Evolutionary conservation across 2,888 invertebrate genomes (phyloP), one percentile per base, ranked within the genome.

Genomic region (Meiosimyza platycephala): DNA sequence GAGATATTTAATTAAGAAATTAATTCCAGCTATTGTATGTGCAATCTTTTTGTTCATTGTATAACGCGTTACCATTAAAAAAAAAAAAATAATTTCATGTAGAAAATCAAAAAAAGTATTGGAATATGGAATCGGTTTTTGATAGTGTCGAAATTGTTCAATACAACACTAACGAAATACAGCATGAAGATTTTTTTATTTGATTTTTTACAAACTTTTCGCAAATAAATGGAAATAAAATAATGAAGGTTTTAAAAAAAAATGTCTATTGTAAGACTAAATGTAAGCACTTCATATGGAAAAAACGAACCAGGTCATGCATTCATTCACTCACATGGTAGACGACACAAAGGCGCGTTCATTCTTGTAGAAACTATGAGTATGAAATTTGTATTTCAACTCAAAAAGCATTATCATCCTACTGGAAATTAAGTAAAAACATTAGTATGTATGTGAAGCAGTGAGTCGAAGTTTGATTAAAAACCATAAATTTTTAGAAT

Each of bases 261-360:
- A 40, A 40, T 7, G 40, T 40, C 40, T 40, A 40, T 9, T 7
- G 40, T 9, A 9, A 1, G 52, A 47, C 28, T 15, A 64, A 50
- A 18, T 50, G 22, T 51, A 28, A 16, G 33, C 50, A 7, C 22
- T 51, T 51, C 51, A 28, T 51, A 64, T 51, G 51, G 48, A 40
- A 40, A 40, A 40, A 40, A 40, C 50, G n/a, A 63, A 63, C 63
- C 50, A 47, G 63, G 63, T 63, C 63, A 63, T 63, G 50, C 63
- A 50, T 63, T 47, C 48, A 15, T 50, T 40, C 48, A 48, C 13
- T n/a, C 48, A 18, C 48, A 48, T 48, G 47, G 63, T 63, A 11
- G 18, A 48, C 48, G 64, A 28, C 22, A 57, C 13, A 57, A 48
- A 16, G 64, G 64, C 64, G 3, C 13, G 48, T 64, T 50, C 15